phyloP scores from a whole-genome alignment of 2,113 vertebrate species.

The Pontoporia blainvillei region DNA sequence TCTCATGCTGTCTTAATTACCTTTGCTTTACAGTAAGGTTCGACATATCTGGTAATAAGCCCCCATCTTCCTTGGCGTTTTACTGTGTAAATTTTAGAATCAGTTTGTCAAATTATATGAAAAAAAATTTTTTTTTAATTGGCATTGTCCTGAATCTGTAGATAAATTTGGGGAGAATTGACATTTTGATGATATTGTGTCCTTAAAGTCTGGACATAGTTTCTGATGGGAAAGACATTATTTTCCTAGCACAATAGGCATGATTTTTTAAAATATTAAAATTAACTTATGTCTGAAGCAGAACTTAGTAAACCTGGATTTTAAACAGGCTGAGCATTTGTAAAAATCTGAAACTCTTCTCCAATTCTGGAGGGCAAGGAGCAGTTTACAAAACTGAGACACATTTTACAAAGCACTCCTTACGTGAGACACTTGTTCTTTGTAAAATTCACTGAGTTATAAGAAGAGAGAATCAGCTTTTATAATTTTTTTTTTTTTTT shows the following conservation, averaged over 20 bases:
- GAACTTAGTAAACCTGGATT: neutral
- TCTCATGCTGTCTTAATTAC: neutral
- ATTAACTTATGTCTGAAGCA: neutral
- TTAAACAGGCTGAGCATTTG: neutral
- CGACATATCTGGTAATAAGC: neutral
- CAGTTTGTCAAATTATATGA: neutral
- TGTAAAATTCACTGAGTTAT: neutral
- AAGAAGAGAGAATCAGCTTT: neutral
- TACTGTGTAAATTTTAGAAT: neutral
- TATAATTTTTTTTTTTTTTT: neutral
- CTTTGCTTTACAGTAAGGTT: neutral
- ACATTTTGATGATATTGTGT: neutral
- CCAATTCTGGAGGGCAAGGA: neutral
- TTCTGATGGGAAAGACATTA: neutral
- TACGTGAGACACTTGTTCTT: neutral
- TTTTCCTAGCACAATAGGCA: neutral
- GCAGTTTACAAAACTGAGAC: neutral
- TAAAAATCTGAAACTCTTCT: neutral
- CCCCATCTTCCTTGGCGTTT: neutral
- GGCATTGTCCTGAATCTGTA: neutral
- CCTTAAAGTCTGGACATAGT: neutral
- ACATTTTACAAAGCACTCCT: neutral
- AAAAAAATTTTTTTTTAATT: neutral
- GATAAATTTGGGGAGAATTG: neutral
- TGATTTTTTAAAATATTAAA: neutral